Evolutionary conservation across 2,797 vertebrate species (phyloP).

Genomic region (Bovichtus diacanthus): DNA sequence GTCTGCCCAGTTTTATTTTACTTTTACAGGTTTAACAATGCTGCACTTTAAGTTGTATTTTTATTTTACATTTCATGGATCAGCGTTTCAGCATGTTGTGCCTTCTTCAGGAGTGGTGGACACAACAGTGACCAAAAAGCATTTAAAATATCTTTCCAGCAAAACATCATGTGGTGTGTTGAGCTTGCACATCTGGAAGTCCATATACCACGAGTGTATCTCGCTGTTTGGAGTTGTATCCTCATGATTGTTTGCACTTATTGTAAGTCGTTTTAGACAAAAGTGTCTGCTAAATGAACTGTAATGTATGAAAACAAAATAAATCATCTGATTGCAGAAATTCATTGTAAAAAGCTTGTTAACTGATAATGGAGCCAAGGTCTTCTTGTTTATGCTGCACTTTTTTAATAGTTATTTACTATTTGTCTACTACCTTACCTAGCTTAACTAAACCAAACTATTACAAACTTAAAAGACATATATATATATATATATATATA

Average conservation of each 20-base stretch:
- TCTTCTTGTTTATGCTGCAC: not conserved
- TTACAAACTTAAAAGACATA: not conserved
- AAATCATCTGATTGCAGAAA: not conserved
- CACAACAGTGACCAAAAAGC: not conserved
- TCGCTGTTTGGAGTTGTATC: too few relatives aligned
- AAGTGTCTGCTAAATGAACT: too few relatives aligned
- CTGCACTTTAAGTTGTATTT: too few relatives aligned
- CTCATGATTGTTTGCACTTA: too few relatives aligned
- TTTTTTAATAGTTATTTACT: not conserved
- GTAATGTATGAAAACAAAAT: not conserved
- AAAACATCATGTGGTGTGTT: not conserved
- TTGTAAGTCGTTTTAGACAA: too few relatives aligned
- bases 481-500: not conserved
- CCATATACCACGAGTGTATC: not conserved
- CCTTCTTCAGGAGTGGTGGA: not conserved
- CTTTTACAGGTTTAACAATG: too few relatives aligned
- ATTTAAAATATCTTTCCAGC: not conserved
- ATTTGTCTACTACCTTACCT: not conserved
- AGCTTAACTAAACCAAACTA: not conserved
- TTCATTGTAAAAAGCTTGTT: not conserved
- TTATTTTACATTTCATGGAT: not conserved
- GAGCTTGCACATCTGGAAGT: not conserved
- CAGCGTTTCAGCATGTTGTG: not conserved
- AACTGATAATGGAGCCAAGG: not conserved
- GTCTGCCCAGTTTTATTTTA: too few relatives aligned